A percentile compares a stretch with the other conserved stretches of the same genome.
phyloP scores from a whole-genome alignment of 2,113 vertebrate genomes.

The Prunella himalayana region DNA sequence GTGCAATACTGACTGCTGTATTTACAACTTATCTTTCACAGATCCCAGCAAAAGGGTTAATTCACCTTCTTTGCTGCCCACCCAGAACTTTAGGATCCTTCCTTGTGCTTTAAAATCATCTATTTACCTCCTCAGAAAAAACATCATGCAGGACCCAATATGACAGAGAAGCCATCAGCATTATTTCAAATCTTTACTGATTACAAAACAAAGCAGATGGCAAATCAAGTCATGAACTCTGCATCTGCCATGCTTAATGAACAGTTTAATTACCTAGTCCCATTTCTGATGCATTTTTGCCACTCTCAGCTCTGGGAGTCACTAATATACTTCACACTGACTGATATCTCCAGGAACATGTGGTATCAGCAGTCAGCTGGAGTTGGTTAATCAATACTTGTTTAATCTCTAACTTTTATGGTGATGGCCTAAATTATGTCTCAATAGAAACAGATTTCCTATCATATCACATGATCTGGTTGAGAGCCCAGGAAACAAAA shows the following conservation, averaged over 20 bases:
- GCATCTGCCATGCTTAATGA: slow-evolving; percentile 39
- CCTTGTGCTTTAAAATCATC: not conserved
- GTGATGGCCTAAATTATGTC: not conserved
- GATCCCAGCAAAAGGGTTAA: not conserved
- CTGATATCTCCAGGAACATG: slow-evolving; percentile 26
- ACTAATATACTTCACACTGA: not conserved
- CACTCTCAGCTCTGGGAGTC: not conserved
- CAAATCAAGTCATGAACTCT: slow-evolving; percentile 14
- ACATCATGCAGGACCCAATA: not conserved
- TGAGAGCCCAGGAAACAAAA: not conserved
- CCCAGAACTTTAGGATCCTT: not conserved
- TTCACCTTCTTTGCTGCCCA: not conserved
- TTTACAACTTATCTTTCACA: not conserved
- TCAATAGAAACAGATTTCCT: not conserved
- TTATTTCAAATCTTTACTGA: slow-evolving; percentile 1
- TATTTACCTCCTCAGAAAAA: not conserved
- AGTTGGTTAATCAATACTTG: slow-evolving; percentile 53
- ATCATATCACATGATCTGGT: not conserved
- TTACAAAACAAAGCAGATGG: slow-evolving; percentile 24
- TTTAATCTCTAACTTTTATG: slow-evolving; percentile 26
- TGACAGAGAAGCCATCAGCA: not conserved
- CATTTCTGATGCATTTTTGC: slow-evolving; percentile 15
- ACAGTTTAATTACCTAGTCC: slow-evolving; percentile 43
- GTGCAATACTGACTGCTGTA: not conserved
- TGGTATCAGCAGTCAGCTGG: slow-evolving; percentile 41